phyloP scores from a whole-genome alignment of 1,140 invertebrate species.

The Bombus vancouverensis region DNA sequence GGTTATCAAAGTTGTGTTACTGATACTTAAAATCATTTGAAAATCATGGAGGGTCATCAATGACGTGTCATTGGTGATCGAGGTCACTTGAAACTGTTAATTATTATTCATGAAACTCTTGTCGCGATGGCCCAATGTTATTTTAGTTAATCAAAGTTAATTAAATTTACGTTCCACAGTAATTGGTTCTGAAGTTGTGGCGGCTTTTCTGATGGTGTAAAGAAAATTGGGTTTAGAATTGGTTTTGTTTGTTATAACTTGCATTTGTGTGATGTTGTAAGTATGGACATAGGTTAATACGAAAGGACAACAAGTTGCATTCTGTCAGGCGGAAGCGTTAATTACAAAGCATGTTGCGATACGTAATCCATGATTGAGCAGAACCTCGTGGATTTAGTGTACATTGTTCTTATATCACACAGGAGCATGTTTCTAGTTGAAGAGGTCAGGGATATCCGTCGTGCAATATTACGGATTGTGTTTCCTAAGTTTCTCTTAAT shows the following conservation, averaged over 20 bases:
- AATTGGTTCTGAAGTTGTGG: background rate
- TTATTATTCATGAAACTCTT: too few species aligned
- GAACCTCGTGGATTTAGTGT: background rate
- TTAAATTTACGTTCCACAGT: background rate
- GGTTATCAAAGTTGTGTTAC: too few species aligned
- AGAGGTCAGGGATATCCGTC: background rate
- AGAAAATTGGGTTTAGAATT: background rate
- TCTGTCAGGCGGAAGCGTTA: background rate
- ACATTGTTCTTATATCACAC: background rate
- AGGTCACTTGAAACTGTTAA: too few species aligned
- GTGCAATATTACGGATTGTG: background rate
- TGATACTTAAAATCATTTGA: too few species aligned
- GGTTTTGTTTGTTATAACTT: background rate
- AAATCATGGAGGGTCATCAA: too few species aligned
- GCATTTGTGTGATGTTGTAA: background rate
- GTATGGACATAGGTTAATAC: background rate
- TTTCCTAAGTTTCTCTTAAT: too few species aligned
- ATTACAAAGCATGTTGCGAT: slow-evolving; percentile 10
- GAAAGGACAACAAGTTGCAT: background rate
- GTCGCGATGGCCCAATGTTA: too few species aligned
- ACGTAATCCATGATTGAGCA: slow-evolving; percentile 25
- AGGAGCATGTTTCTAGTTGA: background rate
- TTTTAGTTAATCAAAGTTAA: background rate
- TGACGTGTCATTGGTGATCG: too few species aligned
- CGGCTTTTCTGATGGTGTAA: background rate